A percentile compares a stretch with the other conserved stretches of the same genome.
phyloP scores from a whole-genome alignment of 2,888 invertebrate species.

The Belgica antarctica region DNA sequence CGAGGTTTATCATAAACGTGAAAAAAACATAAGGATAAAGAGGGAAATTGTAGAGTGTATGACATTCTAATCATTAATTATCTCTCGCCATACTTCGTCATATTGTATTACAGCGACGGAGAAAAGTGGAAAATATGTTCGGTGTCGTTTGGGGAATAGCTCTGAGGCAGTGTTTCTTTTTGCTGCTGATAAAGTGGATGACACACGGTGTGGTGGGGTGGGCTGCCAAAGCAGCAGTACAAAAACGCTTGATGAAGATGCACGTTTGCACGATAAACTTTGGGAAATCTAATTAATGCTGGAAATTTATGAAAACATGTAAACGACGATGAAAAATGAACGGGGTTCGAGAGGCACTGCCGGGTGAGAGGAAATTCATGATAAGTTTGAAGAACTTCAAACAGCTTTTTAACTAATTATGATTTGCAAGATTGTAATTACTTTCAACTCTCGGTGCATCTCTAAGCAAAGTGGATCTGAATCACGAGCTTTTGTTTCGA shows the following conservation, averaged over 20 bases:
- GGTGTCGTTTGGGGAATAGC: neutral
- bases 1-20: neutral
- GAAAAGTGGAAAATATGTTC: constrained; percentile 1
- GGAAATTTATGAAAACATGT: too few species aligned
- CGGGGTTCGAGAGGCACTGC: too few species aligned
- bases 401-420: too few species aligned
- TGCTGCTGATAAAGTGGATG: neutral
- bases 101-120: neutral
- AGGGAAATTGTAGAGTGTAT: constrained; percentile 25
- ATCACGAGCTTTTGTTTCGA: too few species aligned
- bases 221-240: too few species aligned
- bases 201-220: neutral
- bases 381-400: too few species aligned
- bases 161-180: neutral
- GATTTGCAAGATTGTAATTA: too few species aligned
- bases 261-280: neutral
- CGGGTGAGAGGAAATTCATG: too few species aligned
- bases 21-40: neutral
- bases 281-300: neutral
- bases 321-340: neutral
- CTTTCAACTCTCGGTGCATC: too few species aligned
- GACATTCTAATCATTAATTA: constrained; percentile 43
- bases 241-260: too few species aligned
- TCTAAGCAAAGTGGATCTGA: too few species aligned
- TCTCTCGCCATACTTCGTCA: neutral